Base-by-base conservation (phyloP, 1,140 invertebrate genomes). In the Calosoma granatense region DNA sequence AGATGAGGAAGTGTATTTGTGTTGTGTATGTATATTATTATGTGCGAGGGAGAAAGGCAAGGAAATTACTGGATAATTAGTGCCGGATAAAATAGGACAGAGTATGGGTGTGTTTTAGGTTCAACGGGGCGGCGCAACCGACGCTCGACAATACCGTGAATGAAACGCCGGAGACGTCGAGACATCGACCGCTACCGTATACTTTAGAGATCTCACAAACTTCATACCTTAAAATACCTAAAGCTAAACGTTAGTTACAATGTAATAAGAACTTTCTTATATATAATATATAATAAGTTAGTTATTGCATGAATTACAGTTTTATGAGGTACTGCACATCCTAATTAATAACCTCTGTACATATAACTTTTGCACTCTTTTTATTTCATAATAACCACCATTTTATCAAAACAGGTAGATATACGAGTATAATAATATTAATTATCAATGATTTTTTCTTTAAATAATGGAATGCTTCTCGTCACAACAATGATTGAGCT, bases 221-320 rank as follows among this genome's bases (percentile, higher is more conserved):
- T 67, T 71, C 65, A 64, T 63, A 65, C 68, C 65, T 70, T 72
- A 70, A 66, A 47, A 47, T 47, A 47, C 67, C 68, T 70, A 70
- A 70, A 70, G 69, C 68, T 72, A 72, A 60, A 63, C 61, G 62
- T 53, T 53, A 53, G 20, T 47, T 69, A 70, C 65, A 70, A 69
- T 70, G 65, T 70, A 70, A 71, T 70, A 67, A 69, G 67, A 71
- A 70, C 66, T 70, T 70, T 69, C 68, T 72, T 71, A 71, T 53
- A 53, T 53, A 47, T 30, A 30, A 6, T 30, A 30, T 30, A 30
- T 70, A 70, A 66, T 71, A 72, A 72, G 70, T 72, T 72, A 72
- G 70, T 72, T 72, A 72, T 72, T 72, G 70, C 70, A 70, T 72
- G 69, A 70, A 70, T 71, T 72, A 71, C 68, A 72, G 69, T 72